Evolutionary conservation across 2,888 invertebrate genomes (phyloP), one percentile per base, ranked within the genome.

Genomic region (Diaperis boleti): DNA sequence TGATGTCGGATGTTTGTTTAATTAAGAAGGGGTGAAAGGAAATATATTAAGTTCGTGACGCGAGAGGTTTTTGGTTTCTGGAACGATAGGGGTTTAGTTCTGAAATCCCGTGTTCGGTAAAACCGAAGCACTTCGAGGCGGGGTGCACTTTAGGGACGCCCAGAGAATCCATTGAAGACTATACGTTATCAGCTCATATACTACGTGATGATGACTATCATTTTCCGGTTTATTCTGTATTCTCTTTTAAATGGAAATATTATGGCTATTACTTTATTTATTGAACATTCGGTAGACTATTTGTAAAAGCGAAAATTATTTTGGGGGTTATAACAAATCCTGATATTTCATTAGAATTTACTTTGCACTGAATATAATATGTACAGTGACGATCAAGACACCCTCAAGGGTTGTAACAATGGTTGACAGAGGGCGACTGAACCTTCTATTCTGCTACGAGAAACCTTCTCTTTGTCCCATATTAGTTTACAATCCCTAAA

Each of bases 41-140:
- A 39, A 8, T 14, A 15, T 10, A 33, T 39, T 15, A 13, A 39
- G 17, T 39, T 31, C 35, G 31, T 18, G 35, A 49, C 18, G 35
- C 13, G n/a, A 49, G 8, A 49, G 49, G 49, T 49, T 49, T 35
- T 20, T 14, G 10, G 17, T 49, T 49, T 2, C 49, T 49, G 18
- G 33, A 35, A 18, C 33, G 49, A 33, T 49, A 11, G 52, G 14
- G 35, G 22, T 52, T 39, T 52, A 37, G 39, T n/a, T 13, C 39
- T 52, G 35, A 37, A 55, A 55, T 42, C 55, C 55, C 18, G 55
- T 55, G 42, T 42, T 44, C 44, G 7, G 10, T 55, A 42, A 42
- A 42, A 55, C 42, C 33, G 44, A 44, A 44, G 31, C 18, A 13
- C 44, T 31, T 52, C 35, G 37, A 52, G 37, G 52, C 37, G 26